Evolutionary conservation across 2,113 vertebrate species (phyloP).

Genomic region (Actenoides hombroni): DNA sequence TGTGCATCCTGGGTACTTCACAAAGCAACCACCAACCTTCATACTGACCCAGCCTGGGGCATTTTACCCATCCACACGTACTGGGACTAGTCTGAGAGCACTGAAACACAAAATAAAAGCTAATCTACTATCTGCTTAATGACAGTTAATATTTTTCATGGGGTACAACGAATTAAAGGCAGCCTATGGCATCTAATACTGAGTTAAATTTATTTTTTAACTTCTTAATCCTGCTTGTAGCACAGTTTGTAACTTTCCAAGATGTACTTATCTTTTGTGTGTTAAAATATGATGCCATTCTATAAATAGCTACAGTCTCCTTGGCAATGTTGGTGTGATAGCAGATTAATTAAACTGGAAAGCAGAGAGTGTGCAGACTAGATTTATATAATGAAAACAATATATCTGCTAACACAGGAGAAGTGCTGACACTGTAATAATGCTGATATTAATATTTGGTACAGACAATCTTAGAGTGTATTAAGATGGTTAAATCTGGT

Average conservation of each 20-base stretch:
- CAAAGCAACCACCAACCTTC: neutral
- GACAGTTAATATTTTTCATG: neutral
- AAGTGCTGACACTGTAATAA: conserved; percentile 60
- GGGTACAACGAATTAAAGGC: neutral
- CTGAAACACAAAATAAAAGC: neutral
- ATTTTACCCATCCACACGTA: no score
- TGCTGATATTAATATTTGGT: conserved; percentile 45
- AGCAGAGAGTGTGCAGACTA: conserved; percentile 13
- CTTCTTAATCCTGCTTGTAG: neutral
- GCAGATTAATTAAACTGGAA: conserved; percentile 62
- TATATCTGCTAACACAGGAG: conserved; percentile 49
- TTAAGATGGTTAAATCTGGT: neutral
- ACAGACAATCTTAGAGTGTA: neutral
- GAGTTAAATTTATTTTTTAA: neutral
- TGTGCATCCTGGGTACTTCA: fast-evolving
- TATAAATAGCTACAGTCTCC: conserved; percentile 50
- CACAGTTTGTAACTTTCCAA: conserved; percentile 14
- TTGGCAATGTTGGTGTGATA: conserved; percentile 10
- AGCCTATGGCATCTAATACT: neutral
- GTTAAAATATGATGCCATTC: conserved; percentile 27
- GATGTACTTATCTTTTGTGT: conserved; percentile 24
- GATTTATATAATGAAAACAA: conserved; percentile 69
- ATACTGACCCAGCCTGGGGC: fast-evolving
- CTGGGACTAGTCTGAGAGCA: neutral
- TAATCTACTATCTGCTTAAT: neutral